Evolutionary conservation across 2,888 invertebrate genomes (phyloP).

Genomic region (Cheilosia vernalis): DNA sequence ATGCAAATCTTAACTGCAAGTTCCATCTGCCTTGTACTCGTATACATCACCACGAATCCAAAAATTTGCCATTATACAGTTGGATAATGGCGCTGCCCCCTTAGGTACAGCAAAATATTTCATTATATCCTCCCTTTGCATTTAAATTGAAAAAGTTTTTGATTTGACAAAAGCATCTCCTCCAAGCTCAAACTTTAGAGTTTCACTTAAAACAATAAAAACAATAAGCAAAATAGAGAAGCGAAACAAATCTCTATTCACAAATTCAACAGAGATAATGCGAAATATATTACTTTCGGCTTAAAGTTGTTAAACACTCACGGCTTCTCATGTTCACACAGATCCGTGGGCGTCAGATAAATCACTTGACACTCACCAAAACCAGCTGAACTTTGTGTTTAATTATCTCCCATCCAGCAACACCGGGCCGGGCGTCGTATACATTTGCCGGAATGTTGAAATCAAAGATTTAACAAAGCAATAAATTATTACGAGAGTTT

Average conservation of each 20-base stretch:
- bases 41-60: background rate
- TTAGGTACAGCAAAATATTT: slow-evolving; percentile 39
- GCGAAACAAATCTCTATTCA: slow-evolving; percentile 8
- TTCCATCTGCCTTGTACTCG: background rate
- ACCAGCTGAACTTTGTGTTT: slow-evolving; percentile 44
- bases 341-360: slow-evolving; percentile 59
- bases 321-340: slow-evolving; percentile 21
- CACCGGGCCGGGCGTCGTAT: slow-evolving; percentile 31
- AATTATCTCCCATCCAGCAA: slow-evolving; percentile 70
- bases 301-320: slow-evolving; percentile 34
- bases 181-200: background rate
- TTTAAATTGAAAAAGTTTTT: slow-evolving; percentile 73
- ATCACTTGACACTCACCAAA: slow-evolving; percentile 65
- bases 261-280: slow-evolving; percentile 30
- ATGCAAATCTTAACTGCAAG: background rate
- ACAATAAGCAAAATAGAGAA: slow-evolving; percentile 23
- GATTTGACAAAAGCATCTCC: slow-evolving; percentile 58
- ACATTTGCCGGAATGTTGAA: slow-evolving; percentile 66
- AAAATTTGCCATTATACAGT: background rate
- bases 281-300: slow-evolving; percentile 50
- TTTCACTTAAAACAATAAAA: slow-evolving; percentile 43
- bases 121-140: slow-evolving; percentile 58
- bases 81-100: slow-evolving; percentile 20
- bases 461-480: slow-evolving; percentile 72
- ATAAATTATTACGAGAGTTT: slow-evolving; percentile 66